Conservation (phyloP, 2,797 vertebrate genomes). For the Gobio occitaniae region DNA sequence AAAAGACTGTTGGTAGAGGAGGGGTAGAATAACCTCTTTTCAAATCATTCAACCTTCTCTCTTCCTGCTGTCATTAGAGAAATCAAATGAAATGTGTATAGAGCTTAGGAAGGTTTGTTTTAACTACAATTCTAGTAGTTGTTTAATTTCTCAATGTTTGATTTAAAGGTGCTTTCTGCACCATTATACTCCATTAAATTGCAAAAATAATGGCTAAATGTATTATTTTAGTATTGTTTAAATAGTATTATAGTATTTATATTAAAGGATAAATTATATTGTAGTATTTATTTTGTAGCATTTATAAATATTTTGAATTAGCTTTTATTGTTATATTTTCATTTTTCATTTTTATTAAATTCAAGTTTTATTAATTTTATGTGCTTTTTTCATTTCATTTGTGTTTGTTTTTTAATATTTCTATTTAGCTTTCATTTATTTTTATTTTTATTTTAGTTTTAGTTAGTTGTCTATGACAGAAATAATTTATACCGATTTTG, state of each 20-base stretch:
- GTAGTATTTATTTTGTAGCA: neutral
- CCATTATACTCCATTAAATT: neutral
- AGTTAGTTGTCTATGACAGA: no score
- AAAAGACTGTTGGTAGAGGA: slow-evolving; percentile 24
- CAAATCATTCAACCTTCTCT: slow-evolving; percentile 15
- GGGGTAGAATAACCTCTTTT: neutral
- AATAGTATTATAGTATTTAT: neutral
- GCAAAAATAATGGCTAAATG: neutral
- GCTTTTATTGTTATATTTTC: neutral
- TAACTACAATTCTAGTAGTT: neutral
- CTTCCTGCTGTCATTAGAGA: slow-evolving; percentile 4
- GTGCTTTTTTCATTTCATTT: neutral
- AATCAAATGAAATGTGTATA: neutral
- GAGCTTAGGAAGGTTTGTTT: neutral
- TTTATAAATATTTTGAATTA: neutral
- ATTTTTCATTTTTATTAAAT: neutral
- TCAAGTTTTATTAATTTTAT: neutral
- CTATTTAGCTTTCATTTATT: neutral
- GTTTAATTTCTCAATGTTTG: neutral
- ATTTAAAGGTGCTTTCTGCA: neutral
- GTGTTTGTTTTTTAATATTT: neutral
- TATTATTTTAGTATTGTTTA: slow-evolving; percentile 1
- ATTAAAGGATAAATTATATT: neutral
- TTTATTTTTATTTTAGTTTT: neutral
- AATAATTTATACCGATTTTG: no score